phyloP scores from a whole-genome alignment of 2,888 invertebrate genomes.

The Boloria euphrosyne region DNA sequence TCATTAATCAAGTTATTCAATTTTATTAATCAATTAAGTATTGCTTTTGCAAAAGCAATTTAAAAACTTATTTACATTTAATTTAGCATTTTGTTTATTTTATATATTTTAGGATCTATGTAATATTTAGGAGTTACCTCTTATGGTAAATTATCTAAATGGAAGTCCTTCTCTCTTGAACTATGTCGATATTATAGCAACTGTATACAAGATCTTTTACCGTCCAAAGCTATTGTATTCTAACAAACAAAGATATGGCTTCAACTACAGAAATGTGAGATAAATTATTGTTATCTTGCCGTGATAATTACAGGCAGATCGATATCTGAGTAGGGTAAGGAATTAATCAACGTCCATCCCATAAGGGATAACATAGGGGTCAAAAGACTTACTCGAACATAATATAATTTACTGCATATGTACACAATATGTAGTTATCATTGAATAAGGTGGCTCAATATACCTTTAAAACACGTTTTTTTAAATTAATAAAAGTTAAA shows the following conservation, averaged over 20 bases:
- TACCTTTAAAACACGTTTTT: too few relatives aligned
- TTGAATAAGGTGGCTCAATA: not conserved
- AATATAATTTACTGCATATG: not conserved
- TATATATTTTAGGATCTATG: too few relatives aligned
- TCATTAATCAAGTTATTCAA: constrained; percentile 11
- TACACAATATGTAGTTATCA: not conserved
- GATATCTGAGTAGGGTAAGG: constrained; percentile 46
- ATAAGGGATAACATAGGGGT: constrained; percentile 10
- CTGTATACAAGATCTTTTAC: too few relatives aligned
- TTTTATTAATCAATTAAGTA: constrained; percentile 4
- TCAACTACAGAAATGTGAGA: constrained; percentile 35
- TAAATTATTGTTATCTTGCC: constrained; percentile 51
- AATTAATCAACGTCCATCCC: constrained; percentile 66
- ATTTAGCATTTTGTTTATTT: not conserved
- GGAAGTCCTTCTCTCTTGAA: too few relatives aligned
- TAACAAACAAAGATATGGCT: constrained; percentile 4
- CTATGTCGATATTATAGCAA: too few relatives aligned
- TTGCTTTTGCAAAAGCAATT: not conserved
- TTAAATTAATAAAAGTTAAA: too few relatives aligned
- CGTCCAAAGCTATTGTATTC: too few relatives aligned
- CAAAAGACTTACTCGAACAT: not conserved
- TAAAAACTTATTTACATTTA: not conserved
- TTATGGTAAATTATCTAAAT: too few relatives aligned
- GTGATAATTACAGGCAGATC: constrained; percentile 53
- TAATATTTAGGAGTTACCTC: too few relatives aligned